Evolutionary conservation across 2,113 vertebrate species (phyloP).

Genomic region (Plecotus auritus): DNA sequence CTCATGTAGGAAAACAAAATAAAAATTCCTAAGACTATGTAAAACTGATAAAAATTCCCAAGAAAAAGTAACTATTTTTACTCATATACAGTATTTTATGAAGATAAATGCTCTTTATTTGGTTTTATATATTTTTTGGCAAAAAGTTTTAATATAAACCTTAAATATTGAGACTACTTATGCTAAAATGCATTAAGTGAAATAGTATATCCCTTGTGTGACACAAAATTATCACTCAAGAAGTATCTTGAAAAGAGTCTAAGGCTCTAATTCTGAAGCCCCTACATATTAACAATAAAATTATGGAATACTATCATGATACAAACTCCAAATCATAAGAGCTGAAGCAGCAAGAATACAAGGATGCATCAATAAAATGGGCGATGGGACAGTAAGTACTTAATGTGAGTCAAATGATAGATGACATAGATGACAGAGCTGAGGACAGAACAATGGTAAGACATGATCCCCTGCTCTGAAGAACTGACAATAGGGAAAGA

Average conservation of each 20-base stretch:
- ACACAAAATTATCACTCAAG: not conserved
- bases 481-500: not conserved
- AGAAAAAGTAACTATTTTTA: not conserved
- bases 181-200: not conserved
- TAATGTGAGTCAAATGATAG: no score
- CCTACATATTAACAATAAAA: not conserved
- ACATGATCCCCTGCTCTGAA: accelerated
- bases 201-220: not conserved
- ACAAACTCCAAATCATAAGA: not conserved
- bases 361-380: not conserved
- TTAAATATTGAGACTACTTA: not conserved
- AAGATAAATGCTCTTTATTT: not conserved
- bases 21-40: not conserved
- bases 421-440: no score
- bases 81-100: not conserved
- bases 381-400: not conserved
- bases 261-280: not conserved
- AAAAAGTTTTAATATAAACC: not conserved
- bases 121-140: not conserved
- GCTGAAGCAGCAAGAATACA: not conserved
- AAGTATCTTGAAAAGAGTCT: not conserved
- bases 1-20: not conserved
- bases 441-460: not conserved
- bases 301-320: not conserved
- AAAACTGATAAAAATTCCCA: not conserved